Percentiles rank a stretch among this genome's conserved stretches.
These are phyloP conservation scores for Diadumene lineata DNA, from an alignment of 92 coral and sea anemone genomes.

Conservation along the genomic window DNA sequence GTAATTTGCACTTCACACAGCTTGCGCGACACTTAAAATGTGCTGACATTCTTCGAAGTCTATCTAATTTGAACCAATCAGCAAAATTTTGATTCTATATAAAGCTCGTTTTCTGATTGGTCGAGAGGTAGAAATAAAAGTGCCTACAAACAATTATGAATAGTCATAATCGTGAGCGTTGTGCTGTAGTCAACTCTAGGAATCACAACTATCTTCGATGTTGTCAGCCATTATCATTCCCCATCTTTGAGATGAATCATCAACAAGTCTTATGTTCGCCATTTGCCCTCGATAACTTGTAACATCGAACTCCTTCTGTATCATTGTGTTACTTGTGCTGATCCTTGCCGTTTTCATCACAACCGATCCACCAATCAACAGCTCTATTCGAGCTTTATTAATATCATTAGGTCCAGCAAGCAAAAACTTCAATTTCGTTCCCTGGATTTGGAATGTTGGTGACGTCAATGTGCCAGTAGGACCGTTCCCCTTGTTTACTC, in stretches of 20 bases:
- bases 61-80: no score
- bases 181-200: no score
- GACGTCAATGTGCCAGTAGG: constrained; percentile 49
- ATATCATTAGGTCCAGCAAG: constrained; percentile 41
- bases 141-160: no score
- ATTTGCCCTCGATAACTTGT: constrained; percentile 11
- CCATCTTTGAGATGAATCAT: constrained; percentile 21
- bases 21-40: no score
- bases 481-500: constrained; percentile 11
- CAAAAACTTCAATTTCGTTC: constrained; percentile 21
- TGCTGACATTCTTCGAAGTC: no score
- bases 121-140: no score
- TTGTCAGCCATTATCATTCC: constrained; percentile 58
- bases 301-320: constrained; percentile 26
- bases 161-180: no score
- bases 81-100: no score
- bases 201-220: constrained; percentile 1
- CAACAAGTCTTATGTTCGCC: constrained; percentile 42
- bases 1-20: no score
- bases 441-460: constrained; percentile 25
- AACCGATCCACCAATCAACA: constrained; percentile 25
- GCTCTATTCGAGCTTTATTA: constrained; percentile 10
- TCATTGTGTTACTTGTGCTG: constrained; percentile 10
- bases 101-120: no score
- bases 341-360: constrained; percentile 23